A percentile compares a stretch with the other conserved stretches of the same genome.
Conservation (phyloP, 2,888 invertebrate species). For the Pollenia angustigena region DNA sequence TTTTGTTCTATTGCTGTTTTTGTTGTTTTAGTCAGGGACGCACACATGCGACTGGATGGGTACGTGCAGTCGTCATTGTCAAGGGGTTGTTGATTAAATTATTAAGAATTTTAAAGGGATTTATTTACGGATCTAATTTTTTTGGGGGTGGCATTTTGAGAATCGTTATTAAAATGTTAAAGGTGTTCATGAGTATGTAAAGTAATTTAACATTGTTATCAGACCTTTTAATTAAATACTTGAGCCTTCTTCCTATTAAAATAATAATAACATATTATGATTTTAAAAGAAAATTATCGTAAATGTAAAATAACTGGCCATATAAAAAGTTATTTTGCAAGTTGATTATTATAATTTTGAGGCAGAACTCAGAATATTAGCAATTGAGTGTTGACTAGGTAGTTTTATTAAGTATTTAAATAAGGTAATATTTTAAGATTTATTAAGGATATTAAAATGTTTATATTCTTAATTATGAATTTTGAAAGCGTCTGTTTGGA, state of each 20-base stretch:
- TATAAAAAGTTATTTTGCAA: not conserved
- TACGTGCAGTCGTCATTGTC: constrained; percentile 17
- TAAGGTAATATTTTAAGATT: no score
- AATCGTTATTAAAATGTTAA: constrained; percentile 50
- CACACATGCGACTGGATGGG: not conserved
- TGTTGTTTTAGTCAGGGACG: constrained; percentile 22
- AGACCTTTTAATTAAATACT: constrained; percentile 9
- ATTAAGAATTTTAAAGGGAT: constrained; percentile 66
- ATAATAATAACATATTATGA: not conserved
- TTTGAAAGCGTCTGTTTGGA: no score
- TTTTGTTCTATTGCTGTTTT: constrained; percentile 10
- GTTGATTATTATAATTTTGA: not conserved
- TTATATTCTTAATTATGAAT: no score
- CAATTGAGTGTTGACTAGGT: no score
- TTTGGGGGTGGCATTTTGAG: constrained; percentile 36
- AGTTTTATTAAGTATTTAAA: no score
- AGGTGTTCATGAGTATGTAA: constrained; percentile 68
- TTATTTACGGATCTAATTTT: constrained; percentile 58
- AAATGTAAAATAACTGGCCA: not conserved
- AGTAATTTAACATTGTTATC: constrained; percentile 37
- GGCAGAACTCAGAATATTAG: not conserved
- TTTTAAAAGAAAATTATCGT: not conserved
- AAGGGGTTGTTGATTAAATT: constrained; percentile 68
- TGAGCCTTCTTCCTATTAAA: not conserved
- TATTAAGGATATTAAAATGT: no score